phyloP scores from a whole-genome alignment of 2,888 invertebrate genomes.

The Tiliacea aurago region DNA sequence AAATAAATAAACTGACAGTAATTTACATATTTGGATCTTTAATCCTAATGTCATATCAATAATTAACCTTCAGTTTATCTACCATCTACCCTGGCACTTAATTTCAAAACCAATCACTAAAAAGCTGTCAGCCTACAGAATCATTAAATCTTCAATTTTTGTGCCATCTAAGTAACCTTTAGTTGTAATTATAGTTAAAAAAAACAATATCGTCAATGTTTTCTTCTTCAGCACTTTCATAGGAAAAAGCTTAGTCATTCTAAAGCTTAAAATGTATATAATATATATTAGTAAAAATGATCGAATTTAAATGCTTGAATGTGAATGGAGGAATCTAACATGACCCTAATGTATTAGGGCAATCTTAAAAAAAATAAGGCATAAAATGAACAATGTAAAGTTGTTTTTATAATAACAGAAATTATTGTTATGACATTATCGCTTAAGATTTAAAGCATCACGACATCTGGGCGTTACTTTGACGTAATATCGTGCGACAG shows the following conservation, averaged over 20 bases:
- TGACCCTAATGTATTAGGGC: slow-evolving; percentile 44
- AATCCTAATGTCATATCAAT: background rate
- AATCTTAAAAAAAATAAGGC: slow-evolving; percentile 49
- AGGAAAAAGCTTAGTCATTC: background rate
- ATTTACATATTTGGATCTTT: background rate
- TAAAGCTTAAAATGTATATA: slow-evolving; percentile 10
- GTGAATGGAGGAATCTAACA: slow-evolving; percentile 22
- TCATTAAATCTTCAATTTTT: too few species aligned
- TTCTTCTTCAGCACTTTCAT: background rate
- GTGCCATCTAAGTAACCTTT: background rate
- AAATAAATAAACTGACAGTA: background rate
- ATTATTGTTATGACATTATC: slow-evolving; percentile 84
- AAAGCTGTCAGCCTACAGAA: background rate
- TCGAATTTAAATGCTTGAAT: background rate
- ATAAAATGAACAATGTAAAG: slow-evolving; percentile 59
- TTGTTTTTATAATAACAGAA: slow-evolving; percentile 77
- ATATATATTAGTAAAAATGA: background rate
- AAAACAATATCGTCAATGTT: background rate
- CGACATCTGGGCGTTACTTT: slow-evolving; percentile 88
- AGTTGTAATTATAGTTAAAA: background rate
- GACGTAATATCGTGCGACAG: slow-evolving; percentile 88
- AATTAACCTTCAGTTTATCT: background rate
- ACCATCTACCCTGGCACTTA: too few species aligned
- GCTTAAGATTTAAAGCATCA: slow-evolving; percentile 84
- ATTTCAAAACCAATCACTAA: background rate